phyloP scores from a whole-genome alignment of 2,797 vertebrate species.

The Gymnopithys bicolor region DNA sequence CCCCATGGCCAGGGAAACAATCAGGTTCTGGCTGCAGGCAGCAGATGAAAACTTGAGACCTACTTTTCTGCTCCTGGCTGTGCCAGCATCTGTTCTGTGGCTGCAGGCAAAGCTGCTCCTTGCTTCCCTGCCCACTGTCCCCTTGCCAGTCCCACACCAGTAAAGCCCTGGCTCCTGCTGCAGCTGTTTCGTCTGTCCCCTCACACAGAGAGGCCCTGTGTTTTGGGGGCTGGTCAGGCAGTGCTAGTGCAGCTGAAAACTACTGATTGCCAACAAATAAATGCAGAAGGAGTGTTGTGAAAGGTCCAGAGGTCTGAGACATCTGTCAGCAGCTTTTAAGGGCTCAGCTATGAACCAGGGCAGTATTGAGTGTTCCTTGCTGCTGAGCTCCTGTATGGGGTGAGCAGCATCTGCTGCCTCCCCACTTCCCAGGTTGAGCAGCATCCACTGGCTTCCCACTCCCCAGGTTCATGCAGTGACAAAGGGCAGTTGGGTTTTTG shows the following conservation, averaged over 20 bases:
- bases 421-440: background rate
- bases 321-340: background rate
- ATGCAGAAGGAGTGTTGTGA: background rate
- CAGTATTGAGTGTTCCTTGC: accelerated
- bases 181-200: background rate
- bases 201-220: background rate
- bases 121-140: background rate
- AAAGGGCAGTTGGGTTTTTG: background rate
- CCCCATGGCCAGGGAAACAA: background rate
- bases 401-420: background rate
- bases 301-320: background rate
- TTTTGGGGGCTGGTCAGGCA: background rate
- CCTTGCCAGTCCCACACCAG: background rate
- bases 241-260: background rate
- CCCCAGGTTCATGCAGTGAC: background rate
- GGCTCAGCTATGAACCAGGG: background rate
- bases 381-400: accelerated
- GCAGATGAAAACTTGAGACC: background rate
- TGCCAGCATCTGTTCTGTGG: background rate
- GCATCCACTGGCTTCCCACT: accelerated
- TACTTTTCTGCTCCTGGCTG: background rate
- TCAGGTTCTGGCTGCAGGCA: background rate
- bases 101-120: background rate
- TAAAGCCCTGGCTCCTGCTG: background rate
- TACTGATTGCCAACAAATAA: background rate